These are phyloP conservation scores for Allygus modestus DNA, from an alignment of 2,888 invertebrate genomes.

Conservation along the genomic window DNA sequence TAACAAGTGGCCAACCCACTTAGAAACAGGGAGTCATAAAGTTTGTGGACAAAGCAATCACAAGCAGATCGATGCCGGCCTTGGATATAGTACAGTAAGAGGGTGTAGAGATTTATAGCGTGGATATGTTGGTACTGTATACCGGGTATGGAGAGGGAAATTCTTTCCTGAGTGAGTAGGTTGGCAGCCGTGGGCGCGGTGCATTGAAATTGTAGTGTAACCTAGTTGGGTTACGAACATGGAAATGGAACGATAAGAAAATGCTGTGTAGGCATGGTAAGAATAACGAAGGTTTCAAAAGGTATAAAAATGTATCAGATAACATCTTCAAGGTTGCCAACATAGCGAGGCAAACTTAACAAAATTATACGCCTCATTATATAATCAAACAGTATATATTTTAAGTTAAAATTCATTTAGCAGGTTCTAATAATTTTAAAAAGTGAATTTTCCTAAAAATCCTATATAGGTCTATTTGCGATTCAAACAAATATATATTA, in stretches of 20 bases:
- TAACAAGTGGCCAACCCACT: background rate
- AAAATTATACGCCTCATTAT: too few species aligned
- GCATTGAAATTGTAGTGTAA: conserved; percentile 13
- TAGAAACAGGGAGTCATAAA: background rate
- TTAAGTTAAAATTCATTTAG: too few species aligned
- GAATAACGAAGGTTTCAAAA: too few species aligned
- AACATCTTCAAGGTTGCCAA: too few species aligned
- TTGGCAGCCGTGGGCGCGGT: conserved; percentile 13
- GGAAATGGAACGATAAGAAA: background rate
- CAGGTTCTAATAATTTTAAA: too few species aligned
- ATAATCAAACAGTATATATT: too few species aligned
- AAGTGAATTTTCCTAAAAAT: too few species aligned
- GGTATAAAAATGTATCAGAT: too few species aligned
- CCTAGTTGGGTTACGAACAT: conserved; percentile 8
- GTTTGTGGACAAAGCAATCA: background rate
- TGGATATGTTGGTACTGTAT: background rate
- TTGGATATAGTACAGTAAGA: background rate
- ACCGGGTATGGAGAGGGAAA: background rate
- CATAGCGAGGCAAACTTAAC: too few species aligned
- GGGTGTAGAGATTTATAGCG: background rate
- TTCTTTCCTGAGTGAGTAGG: background rate
- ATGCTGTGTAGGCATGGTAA: background rate
- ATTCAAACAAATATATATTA: too few species aligned
- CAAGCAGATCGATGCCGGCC: background rate
- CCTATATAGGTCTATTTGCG: too few species aligned